phyloP scores from a whole-genome alignment of 2,113 vertebrate genomes.

The Gambusia affinis region DNA sequence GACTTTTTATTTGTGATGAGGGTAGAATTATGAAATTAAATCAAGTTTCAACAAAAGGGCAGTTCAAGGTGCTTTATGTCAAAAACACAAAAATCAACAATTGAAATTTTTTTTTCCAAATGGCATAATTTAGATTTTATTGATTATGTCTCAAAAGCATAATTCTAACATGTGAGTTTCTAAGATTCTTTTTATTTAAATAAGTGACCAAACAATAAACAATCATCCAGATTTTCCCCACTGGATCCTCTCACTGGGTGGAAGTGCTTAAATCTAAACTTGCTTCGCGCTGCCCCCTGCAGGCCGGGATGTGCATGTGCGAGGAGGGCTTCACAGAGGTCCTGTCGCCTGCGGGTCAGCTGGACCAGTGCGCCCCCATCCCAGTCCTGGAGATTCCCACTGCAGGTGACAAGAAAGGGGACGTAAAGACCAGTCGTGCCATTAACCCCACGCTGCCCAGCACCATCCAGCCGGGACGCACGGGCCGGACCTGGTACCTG shows the following conservation, averaged over 20 bases:
- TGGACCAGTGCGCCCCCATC: conserved; percentile 93
- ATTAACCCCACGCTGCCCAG: conserved; percentile 89
- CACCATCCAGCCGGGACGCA: conserved; percentile 83
- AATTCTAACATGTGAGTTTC: no score
- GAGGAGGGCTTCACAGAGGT: conserved; percentile 96
- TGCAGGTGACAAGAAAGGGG: conserved; percentile 87
- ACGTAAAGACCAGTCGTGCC: conserved; percentile 95
- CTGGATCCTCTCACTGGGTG: neutral
- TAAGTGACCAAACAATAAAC: neutral
- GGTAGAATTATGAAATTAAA: no score
- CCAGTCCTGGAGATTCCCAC: conserved; percentile 93
- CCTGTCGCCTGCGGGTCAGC: conserved; percentile 85
- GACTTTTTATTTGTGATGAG: no score
- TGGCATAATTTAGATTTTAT: no score
- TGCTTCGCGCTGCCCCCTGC: conserved; percentile 69
- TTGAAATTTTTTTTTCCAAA: no score
- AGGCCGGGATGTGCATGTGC: conserved; percentile 88
- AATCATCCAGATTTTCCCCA: neutral
- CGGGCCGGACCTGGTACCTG: conserved; percentile 93
- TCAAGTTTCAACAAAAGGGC: no score
- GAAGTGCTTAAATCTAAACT: neutral
- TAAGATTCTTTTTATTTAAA: neutral
- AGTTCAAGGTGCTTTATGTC: no score
- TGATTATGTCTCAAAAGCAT: no score
- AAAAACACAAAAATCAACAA: no score